Evolutionary conservation across 2,113 vertebrate species (phyloP).

Genomic region (Triplophysa dalaica): DNA sequence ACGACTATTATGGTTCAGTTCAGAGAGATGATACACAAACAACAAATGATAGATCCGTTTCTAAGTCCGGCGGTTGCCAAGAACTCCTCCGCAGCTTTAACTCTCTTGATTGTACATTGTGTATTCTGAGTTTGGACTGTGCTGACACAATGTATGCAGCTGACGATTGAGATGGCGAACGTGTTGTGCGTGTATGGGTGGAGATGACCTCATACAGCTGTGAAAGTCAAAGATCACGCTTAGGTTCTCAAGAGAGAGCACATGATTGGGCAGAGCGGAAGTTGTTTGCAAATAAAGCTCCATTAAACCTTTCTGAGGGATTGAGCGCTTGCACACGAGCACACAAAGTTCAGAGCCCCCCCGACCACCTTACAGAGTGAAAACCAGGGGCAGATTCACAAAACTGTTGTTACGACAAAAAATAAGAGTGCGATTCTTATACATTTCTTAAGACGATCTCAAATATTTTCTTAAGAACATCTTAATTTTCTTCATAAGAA

Average conservation of each 20-base stretch:
- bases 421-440: no score
- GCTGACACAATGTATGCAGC: conserved; percentile 22
- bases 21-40: conserved; percentile 29
- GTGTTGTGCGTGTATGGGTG: neutral
- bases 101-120: conserved; percentile 17
- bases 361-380: neutral
- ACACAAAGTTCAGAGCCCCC: neutral
- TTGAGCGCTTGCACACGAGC: neutral
- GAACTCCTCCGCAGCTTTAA: conserved; percentile 24
- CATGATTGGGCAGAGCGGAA: conserved; percentile 38
- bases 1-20: conserved; percentile 6
- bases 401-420: no score
- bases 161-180: conserved; percentile 2
- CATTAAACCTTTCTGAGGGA: conserved; percentile 28
- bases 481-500: no score
- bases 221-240: conserved; percentile 36
- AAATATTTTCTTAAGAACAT: no score
- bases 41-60: conserved; percentile 26
- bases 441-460: no score
- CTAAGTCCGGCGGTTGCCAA: neutral
- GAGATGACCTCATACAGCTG: conserved; percentile 45
- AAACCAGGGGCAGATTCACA: neutral
- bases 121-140: conserved; percentile 35
- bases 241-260: conserved; percentile 17
- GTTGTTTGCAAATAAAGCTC: conserved; percentile 19